These are phyloP conservation scores for Umimayanthus chanpuru DNA, from an alignment of 92 coral and sea anemone genomes.

Conservation along the genomic window DNA sequence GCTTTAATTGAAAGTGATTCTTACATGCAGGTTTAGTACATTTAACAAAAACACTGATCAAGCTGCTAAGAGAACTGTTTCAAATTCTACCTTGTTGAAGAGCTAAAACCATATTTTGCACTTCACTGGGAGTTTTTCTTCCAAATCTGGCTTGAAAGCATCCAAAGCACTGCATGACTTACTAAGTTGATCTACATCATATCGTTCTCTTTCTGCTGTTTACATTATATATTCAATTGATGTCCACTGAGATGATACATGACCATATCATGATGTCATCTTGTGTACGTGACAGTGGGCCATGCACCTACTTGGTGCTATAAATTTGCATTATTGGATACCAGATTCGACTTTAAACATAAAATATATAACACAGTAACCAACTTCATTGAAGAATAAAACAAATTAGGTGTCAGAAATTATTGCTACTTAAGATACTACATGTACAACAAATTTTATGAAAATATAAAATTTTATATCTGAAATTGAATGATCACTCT, in stretches of 20 bases:
- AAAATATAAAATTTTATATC: too few relatives aligned
- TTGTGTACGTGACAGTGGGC: neutral
- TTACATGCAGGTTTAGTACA: too few relatives aligned
- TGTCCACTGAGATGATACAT: neutral
- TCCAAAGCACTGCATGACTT: neutral
- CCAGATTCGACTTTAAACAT: neutral
- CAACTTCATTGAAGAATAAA: neutral
- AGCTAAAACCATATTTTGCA: neutral
- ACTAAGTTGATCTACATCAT: too few relatives aligned
- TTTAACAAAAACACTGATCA: neutral
- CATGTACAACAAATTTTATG: neutral
- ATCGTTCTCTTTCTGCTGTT: too few relatives aligned
- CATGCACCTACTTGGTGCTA: neutral
- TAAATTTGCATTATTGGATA: neutral
- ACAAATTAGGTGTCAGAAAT: neutral
- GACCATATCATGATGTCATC: neutral
- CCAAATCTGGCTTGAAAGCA: neutral
- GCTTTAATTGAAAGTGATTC: too few relatives aligned
- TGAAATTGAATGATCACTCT: too few relatives aligned
- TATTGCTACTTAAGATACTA: neutral
- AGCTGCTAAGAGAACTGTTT: neutral
- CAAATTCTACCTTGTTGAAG: neutral
- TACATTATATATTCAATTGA: neutral
- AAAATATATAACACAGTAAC: too few relatives aligned
- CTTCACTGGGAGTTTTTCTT: neutral